Evolutionary conservation across 2,888 invertebrate species (phyloP).

Genomic region (Eristalis pertinax): DNA sequence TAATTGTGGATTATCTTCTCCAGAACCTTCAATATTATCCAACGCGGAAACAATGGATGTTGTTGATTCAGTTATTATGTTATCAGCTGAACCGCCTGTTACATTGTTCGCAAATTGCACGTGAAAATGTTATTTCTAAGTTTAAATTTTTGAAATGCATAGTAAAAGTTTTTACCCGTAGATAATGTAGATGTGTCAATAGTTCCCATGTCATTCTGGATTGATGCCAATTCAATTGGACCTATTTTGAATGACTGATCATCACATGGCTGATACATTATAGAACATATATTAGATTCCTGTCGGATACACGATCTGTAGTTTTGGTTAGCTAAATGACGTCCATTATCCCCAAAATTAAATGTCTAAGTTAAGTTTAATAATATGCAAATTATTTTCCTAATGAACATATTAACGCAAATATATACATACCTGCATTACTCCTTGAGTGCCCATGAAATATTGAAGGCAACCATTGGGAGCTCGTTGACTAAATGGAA

Average conservation of each 20-base stretch:
- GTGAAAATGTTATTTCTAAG: neutral
- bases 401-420: neutral
- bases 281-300: slow-evolving; percentile 87
- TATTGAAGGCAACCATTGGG: slow-evolving; percentile 91
- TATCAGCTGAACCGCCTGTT: neutral
- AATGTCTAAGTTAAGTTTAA: slow-evolving; percentile 84
- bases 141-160: neutral
- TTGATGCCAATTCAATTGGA: slow-evolving; percentile 66
- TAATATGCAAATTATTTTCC: neutral
- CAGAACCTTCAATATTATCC: slow-evolving; percentile 83
- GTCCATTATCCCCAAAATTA: slow-evolving; percentile 91
- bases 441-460: slow-evolving; percentile 84
- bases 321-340: slow-evolving; percentile 90
- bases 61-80: slow-evolving; percentile 20
- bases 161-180: slow-evolving; percentile 20
- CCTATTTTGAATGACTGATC: slow-evolving; percentile 90
- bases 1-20: slow-evolving; percentile 78
- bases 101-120: neutral
- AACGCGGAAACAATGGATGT: slow-evolving; percentile 3
- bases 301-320: slow-evolving; percentile 89
- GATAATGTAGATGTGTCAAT: neutral
- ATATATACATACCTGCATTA: slow-evolving; percentile 77
- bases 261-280: slow-evolving; percentile 89
- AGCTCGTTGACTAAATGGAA: slow-evolving; percentile 89
- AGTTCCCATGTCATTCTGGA: neutral